phyloP scores from a whole-genome alignment of 1,140 invertebrate genomes.

The Zaprionus tsacasi region DNA sequence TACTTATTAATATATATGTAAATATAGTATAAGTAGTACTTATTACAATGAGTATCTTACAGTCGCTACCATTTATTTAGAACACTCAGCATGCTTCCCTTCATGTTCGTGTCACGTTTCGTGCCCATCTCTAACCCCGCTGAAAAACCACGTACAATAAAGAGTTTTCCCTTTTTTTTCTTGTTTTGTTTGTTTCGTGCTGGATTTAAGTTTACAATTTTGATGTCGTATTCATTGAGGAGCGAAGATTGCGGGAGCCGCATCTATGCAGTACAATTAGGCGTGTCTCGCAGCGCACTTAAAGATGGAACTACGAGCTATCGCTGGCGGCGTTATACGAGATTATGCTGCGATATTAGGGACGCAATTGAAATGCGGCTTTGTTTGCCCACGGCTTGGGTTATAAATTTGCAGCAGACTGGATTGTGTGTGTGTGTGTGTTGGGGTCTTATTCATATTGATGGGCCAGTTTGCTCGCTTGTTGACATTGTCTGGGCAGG shows the following conservation, averaged over 20 bases:
- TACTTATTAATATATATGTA: too few relatives aligned
- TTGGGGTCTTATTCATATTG: constrained; percentile 27
- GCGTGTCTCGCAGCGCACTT: constrained; percentile 19
- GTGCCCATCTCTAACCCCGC: constrained; percentile 25
- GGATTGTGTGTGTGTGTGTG: neutral
- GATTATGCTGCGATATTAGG: constrained; percentile 46
- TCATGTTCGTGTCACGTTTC: constrained; percentile 15
- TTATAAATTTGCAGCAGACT: constrained; percentile 22
- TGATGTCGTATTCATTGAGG: constrained; percentile 29
- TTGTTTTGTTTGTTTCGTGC: neutral
- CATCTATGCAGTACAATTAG: constrained; percentile 29
- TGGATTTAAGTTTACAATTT: constrained; percentile 49
- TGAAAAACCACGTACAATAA: constrained; percentile 20
- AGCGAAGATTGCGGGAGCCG: neutral
- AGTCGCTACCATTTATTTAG: neutral
- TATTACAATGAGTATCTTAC: too few relatives aligned
- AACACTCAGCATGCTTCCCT: neutral
- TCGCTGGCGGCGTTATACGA: constrained; percentile 29
- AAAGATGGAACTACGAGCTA: constrained; percentile 11
- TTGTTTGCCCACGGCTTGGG: constrained; percentile 42
- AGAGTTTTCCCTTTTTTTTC: constrained; percentile 34
- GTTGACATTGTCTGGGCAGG: constrained; percentile 54
- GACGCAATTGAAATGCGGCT: constrained; percentile 49
- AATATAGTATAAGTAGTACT: too few relatives aligned
- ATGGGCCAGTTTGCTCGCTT: constrained; percentile 41